Conservation (phyloP, 2,888 invertebrate genomes). For the Heteromurus nitidus region DNA sequence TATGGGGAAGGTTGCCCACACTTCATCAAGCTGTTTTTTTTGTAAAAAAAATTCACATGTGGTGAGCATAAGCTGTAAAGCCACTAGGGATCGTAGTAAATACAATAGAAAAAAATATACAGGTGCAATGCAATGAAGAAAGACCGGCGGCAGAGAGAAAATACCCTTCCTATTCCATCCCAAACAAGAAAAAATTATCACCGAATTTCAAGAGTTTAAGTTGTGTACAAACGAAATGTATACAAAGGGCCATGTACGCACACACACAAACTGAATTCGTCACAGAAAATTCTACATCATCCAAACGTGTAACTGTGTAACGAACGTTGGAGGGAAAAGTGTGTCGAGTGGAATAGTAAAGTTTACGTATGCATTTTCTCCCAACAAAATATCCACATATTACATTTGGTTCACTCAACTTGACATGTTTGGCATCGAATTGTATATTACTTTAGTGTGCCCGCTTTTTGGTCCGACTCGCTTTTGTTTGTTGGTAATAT, state of each 20-base stretch:
- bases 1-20: background rate
- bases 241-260: background rate
- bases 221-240: background rate
- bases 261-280: background rate
- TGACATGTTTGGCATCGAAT: slow-evolving; percentile 28
- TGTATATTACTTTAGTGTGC: background rate
- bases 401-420: slow-evolving; percentile 55
- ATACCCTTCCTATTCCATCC: background rate
- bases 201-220: slow-evolving; percentile 34
- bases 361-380: too few species aligned
- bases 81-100: too few species aligned
- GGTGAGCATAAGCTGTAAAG: too few species aligned
- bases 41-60: too few species aligned
- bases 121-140: background rate
- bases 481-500: slow-evolving; percentile 14
- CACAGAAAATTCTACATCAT: background rate
- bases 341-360: too few species aligned
- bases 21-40: background rate
- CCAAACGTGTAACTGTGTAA: background rate
- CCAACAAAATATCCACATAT: slow-evolving; percentile 22
- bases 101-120: too few species aligned
- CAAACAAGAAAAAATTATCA: slow-evolving; percentile 10
- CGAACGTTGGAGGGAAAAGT: too few species aligned
- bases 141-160: slow-evolving; percentile 13
- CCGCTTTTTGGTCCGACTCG: background rate